Evolutionary conservation across 2,888 invertebrate genomes (phyloP), one percentile per base, ranked within the genome.

Genomic region (Pterostichus niger): DNA sequence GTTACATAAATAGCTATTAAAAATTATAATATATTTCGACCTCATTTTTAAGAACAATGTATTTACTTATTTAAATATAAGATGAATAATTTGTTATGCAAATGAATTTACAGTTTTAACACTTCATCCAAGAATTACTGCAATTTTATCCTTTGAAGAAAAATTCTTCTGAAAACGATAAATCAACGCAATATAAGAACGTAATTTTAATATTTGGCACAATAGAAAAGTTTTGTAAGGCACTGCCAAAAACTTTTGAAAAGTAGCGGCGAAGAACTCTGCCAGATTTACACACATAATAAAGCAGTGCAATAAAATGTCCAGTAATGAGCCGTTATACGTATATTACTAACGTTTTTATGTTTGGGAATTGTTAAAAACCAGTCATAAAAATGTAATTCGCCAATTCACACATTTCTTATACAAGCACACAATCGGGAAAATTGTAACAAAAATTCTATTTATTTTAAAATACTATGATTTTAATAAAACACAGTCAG

Each of bases 221-320:
- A 64, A 11, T 7, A 33, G 33, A 31, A 35, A 64, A 64, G 11
- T 35, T 64, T 35, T 35, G 64, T 13, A 64, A 40, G n/a, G 17
- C 33, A 61, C 35, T 64, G 64, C 64, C 64, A 64, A 64, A 49
- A 64, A 64, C 33, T 64, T 64, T 13, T 40, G 64, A 7, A 64
- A 64, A 64, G 64, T 33, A 64, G 11, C 10, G 17, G 59, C 31
- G 31, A 59, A 59, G 59, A 59, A 31, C 59, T n/a, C n/a, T 64
- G 64, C 64, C 64, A 64, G 64, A 31, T 64, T 64, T 64, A 6
- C 35, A 64, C 35, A 64, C 64, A 11, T 64, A 64, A 64, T 64
- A 64, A 33, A 33, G 64, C 64, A 64, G 35, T 64, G 64, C 64
- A 64, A 64, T 64, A 64, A 64, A 64, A 64, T 64, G 64, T 64